These are phyloP conservation scores for Embiotoca jacksoni DNA, from an alignment of 2,113 vertebrate species.

Conservation along the genomic window DNA sequence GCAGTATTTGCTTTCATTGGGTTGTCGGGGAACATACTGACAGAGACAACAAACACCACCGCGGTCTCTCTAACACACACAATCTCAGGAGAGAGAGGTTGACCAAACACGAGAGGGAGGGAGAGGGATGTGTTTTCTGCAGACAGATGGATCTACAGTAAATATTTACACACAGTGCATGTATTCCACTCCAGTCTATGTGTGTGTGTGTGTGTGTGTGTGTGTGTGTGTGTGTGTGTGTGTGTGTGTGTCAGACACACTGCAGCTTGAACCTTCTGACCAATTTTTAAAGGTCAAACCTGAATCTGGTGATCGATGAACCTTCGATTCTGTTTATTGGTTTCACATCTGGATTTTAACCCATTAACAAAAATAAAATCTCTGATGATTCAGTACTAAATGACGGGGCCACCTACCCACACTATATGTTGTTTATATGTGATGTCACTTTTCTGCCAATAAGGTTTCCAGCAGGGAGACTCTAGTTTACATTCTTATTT, in stretches of 20 bases:
- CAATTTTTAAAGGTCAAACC: neutral
- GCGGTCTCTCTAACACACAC: neutral
- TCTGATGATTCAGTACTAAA: too few species aligned
- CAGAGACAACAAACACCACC: conserved; percentile 27
- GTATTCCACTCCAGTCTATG: neutral
- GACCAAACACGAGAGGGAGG: conserved; percentile 22
- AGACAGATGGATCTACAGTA: conserved; percentile 51
- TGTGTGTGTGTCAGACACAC: neutral
- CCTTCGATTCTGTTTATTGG: conserved; percentile 1
- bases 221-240: neutral
- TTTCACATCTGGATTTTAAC: neutral
- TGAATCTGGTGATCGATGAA: neutral
- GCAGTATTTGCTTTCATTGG: neutral
- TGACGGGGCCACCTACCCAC: too few species aligned
- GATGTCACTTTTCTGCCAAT: too few species aligned
- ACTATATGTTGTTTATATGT: too few species aligned
- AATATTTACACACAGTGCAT: conserved; percentile 62
- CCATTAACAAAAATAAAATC: too few species aligned
- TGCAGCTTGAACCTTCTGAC: neutral
- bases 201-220: neutral
- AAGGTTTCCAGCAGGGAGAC: too few species aligned
- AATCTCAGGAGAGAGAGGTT: conserved; percentile 17
- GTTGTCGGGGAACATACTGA: neutral
- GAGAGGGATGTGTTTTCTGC: conserved; percentile 28
- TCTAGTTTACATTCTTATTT: too few species aligned